Percentiles rank a stretch among this genome's conserved stretches.
Conservation (phyloP, 2,888 invertebrate species). For the Ceraclea dissimilis region DNA sequence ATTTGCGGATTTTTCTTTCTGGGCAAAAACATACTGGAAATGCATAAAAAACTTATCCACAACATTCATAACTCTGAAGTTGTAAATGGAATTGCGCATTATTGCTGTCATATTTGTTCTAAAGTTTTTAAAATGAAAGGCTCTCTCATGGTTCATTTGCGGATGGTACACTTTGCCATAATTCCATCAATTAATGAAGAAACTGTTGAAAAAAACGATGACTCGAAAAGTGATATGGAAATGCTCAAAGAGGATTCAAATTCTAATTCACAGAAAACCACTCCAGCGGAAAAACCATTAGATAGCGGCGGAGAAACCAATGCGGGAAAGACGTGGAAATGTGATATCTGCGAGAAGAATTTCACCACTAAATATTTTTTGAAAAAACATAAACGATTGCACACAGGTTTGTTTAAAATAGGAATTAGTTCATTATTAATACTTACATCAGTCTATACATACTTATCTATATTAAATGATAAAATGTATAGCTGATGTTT, state of each 20-base stretch:
- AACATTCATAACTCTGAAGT: conserved; percentile 37
- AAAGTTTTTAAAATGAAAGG: conserved; percentile 78
- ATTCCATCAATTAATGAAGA: conserved; percentile 7
- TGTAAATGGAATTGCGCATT: conserved; percentile 40
- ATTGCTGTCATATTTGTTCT: conserved; percentile 69
- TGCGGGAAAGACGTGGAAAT: conserved; percentile 78
- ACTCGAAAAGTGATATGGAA: conserved; percentile 5
- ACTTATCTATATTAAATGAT: not conserved
- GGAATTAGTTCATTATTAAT: not conserved
- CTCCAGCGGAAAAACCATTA: not conserved
- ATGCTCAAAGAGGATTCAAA: conserved; percentile 2
- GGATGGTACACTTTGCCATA: conserved; percentile 68
- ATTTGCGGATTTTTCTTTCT: conserved; percentile 67
- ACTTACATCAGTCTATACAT: too few species aligned
- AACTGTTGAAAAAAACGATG: conserved; percentile 4
- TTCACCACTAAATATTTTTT: conserved; percentile 86
- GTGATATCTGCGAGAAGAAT: conserved; percentile 74
- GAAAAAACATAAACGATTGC: conserved; percentile 80
- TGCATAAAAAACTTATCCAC: conserved; percentile 70
- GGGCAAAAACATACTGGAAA: conserved; percentile 59
- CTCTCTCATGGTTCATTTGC: conserved; percentile 71
- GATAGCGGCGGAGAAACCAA: conserved; percentile 8
- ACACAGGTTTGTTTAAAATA: conserved; percentile 54
- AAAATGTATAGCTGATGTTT: not conserved
- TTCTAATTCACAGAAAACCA: conserved; percentile 26